Conservation (phyloP, 53 echinoderm and acorn worm genomes). For the Echinarachnius parma region DNA sequence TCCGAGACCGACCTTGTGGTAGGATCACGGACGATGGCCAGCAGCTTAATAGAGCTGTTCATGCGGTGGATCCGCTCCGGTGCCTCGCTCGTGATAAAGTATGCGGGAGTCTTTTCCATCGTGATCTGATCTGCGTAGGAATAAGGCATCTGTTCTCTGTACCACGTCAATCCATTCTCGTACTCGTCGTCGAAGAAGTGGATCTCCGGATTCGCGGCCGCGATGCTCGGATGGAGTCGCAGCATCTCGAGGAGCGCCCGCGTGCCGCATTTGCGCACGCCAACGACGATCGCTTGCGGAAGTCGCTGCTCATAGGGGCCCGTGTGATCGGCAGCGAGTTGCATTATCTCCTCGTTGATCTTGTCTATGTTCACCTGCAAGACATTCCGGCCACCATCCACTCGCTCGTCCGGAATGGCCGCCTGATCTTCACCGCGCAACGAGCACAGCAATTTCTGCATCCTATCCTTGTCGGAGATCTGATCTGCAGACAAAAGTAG, state of each 20-base stretch:
- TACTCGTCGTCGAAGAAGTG: constrained; percentile 93
- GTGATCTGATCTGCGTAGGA: constrained; percentile 78
- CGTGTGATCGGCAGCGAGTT: constrained; percentile 10
- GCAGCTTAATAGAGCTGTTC: constrained; percentile 61
- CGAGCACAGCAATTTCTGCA: constrained; percentile 22
- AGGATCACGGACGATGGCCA: constrained; percentile 87
- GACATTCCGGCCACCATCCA: not conserved
- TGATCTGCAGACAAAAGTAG: constrained; percentile 24
- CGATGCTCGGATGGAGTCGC: constrained; percentile 76
- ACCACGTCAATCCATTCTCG: constrained; percentile 74
- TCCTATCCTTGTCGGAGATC: constrained; percentile 28
- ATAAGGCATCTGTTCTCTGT: constrained; percentile 75
- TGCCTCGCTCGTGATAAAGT: constrained; percentile 71
- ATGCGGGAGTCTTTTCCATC: constrained; percentile 89
- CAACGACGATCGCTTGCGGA: constrained; percentile 87
- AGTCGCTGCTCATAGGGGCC: constrained; percentile 50
- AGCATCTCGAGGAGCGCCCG: constrained; percentile 91
- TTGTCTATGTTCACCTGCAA: constrained; percentile 9
- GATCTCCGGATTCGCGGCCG: constrained; percentile 70
- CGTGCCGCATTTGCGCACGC: constrained; percentile 91
- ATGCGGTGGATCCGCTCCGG: constrained; percentile 65
- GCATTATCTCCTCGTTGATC: constrained; percentile 18
- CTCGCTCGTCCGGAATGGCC: not conserved
- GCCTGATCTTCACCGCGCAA: not conserved
- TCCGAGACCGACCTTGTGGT: constrained; percentile 80